Evolutionary conservation across 2,797 vertebrate genomes (phyloP).

Genomic region (Typhlichthys eigenmanni): DNA sequence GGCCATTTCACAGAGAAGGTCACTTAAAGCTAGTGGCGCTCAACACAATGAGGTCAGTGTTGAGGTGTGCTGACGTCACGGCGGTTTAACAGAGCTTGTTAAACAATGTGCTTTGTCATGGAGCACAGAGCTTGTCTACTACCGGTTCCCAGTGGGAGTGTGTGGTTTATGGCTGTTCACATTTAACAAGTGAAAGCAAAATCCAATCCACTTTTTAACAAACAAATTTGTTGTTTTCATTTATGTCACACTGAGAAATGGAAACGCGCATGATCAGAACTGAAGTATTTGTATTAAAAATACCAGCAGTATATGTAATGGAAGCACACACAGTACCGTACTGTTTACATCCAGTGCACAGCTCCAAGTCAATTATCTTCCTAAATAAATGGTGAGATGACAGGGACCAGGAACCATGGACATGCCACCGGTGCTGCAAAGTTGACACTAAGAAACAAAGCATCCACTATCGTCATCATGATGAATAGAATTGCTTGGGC

Average conservation of each 20-base stretch:
- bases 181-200: conserved; percentile 47
- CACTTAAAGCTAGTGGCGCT: conserved; percentile 57
- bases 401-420: conserved; percentile 12
- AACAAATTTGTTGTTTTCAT: too few relatives aligned
- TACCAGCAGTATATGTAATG: not conserved
- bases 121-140: conserved; percentile 23
- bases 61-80: conserved; percentile 58
- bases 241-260: too few relatives aligned
- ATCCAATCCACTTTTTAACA: conserved; percentile 18
- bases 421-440: conserved; percentile 11
- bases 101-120: conserved; percentile 72
- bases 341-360: conserved; percentile 8
- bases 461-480: conserved; percentile 17
- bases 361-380: not conserved
- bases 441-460: conserved; percentile 28
- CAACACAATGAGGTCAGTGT: conserved; percentile 78
- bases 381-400: conserved; percentile 13
- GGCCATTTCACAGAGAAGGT: conserved; percentile 58
- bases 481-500: conserved; percentile 25
- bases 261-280: too few relatives aligned
- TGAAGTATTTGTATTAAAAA: not conserved
- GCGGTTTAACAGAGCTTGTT: conserved; percentile 42
- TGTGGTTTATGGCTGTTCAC: conserved; percentile 48
- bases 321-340: not conserved
- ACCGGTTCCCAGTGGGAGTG: conserved; percentile 61